Conservation (phyloP, 2,888 invertebrate genomes). For the Dioctria linearis region DNA sequence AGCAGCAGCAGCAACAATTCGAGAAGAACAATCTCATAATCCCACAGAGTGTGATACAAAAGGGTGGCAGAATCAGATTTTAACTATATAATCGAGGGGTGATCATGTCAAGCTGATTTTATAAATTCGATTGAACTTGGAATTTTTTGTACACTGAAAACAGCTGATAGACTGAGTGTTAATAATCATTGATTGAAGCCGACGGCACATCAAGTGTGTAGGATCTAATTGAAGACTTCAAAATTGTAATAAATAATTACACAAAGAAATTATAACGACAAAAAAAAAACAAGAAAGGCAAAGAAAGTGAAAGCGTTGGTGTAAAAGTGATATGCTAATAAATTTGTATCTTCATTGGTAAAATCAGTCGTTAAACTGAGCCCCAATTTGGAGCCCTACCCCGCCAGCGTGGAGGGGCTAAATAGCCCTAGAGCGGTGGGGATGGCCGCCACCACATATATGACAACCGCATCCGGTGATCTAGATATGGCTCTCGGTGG, state of each 20-base stretch:
- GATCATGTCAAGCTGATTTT: constrained; percentile 44
- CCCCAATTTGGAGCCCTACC: constrained; percentile 73
- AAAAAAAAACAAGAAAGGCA: no score
- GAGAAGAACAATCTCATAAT: background rate
- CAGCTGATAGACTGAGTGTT: background rate
- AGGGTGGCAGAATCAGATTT: constrained; percentile 24
- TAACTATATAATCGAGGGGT: constrained; percentile 19
- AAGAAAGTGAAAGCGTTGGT: background rate
- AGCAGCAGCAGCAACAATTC: background rate
- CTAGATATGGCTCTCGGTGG: constrained; percentile 81
- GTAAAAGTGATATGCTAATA: constrained; percentile 70
- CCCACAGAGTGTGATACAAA: background rate
- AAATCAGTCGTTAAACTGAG: constrained; percentile 72
- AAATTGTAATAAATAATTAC: no score
- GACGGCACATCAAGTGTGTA: no score
- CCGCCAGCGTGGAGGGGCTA: constrained; percentile 73
- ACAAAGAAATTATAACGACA: background rate
- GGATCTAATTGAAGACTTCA: no score
- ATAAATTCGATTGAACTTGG: background rate
- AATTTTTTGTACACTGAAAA: background rate
- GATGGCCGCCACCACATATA: constrained; percentile 97
- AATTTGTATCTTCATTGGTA: constrained; percentile 66
- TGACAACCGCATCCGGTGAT: constrained; percentile 91
- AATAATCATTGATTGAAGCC: no score
- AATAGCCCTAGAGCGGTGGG: constrained; percentile 79